Evolutionary conservation across 2,888 invertebrate genomes (phyloP), one percentile per base, ranked within the genome.

Genomic region (Diarsia dahlii): DNA sequence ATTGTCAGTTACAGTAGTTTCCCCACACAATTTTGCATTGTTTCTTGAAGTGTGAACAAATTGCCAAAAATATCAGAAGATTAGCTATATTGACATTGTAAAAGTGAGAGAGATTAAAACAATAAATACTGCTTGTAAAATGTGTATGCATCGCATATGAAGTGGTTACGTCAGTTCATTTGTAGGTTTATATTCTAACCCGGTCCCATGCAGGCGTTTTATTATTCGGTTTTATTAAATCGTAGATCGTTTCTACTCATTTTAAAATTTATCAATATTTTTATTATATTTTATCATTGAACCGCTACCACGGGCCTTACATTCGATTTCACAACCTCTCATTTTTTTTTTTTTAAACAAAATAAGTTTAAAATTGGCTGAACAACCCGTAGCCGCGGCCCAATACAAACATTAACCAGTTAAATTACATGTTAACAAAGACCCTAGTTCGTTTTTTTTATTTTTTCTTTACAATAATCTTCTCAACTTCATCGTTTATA

Each of bases 331-430:
- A 96, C 96, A 96, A 96, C 96, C 96, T 95, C 92, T 88, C 87
- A 89, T 90, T 93, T 90, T 92, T 91, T 92, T 91, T 93, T 87
- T 92, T 91, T 90, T 90, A 91, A 92, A 93, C 91, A 93, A 94
- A 95, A 94, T 93, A 93, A 93, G 93, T 90, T 94, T 94, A 93
- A 95, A 95, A 95, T 93, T 95, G 96, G 95, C 95, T 96, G 95
- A 93, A 91, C 87, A 87, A 88, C 92, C 91, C 92, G 90, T 91
- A 90, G 89, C 83, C 84, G 90, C 94, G 93, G 91, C 91, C 90
- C 94, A 91, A 91, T 89, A 82, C 86, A 89, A 91, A 92, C 90
- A 89, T 95, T 95, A 93, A 91, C 80, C 87, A 77, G 84, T 93
- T 93, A 92, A 89, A 91, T 93, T 93, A 94, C 89, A 90, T 85